Evolutionary conservation across 2,113 vertebrate genomes (phyloP).

Genomic region (Catharus bicknelli): DNA sequence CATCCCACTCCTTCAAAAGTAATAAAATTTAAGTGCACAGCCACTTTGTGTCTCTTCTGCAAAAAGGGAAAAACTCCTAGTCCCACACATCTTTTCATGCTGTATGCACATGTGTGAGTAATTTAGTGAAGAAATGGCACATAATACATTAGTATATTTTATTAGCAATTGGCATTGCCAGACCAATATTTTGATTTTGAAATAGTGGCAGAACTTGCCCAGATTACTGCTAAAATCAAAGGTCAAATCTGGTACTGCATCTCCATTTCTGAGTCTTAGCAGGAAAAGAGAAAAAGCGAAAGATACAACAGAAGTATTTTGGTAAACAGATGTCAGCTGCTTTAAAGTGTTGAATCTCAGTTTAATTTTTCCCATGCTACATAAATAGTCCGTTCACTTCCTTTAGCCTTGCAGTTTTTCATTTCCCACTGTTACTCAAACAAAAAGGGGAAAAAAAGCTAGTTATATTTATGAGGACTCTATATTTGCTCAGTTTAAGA

Average conservation of each 20-base stretch:
- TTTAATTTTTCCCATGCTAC: conserved; percentile 59
- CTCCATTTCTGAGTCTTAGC: not conserved
- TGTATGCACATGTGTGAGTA: not conserved
- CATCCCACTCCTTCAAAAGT: conserved; percentile 30
- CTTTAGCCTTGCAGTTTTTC: conserved; percentile 48
- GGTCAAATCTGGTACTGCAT: not conserved
- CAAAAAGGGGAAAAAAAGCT: not conserved
- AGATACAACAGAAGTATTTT: conserved; percentile 9
- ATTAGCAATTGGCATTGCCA: not conserved
- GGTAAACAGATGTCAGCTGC: conserved; percentile 47
- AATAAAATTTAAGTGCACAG: not conserved
- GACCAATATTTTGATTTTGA: conserved; percentile 3
- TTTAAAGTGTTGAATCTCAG: conserved; percentile 38
- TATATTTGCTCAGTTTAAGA: not conserved
- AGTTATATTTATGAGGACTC: not conserved
- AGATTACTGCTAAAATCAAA: not conserved
- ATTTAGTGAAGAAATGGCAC: not conserved
- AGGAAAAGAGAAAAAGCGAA: not conserved
- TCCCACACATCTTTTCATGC: not conserved
- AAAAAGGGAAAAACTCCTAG: not conserved
- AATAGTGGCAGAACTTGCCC: not conserved
- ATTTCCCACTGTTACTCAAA: conserved; percentile 33
- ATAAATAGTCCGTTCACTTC: conserved; percentile 39
- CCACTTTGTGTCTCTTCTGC: not conserved
- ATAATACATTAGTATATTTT: not conserved